These are phyloP conservation scores for Siniperca scherzeri DNA, from an alignment of 2,797 vertebrate genomes.

Conservation along the genomic window DNA sequence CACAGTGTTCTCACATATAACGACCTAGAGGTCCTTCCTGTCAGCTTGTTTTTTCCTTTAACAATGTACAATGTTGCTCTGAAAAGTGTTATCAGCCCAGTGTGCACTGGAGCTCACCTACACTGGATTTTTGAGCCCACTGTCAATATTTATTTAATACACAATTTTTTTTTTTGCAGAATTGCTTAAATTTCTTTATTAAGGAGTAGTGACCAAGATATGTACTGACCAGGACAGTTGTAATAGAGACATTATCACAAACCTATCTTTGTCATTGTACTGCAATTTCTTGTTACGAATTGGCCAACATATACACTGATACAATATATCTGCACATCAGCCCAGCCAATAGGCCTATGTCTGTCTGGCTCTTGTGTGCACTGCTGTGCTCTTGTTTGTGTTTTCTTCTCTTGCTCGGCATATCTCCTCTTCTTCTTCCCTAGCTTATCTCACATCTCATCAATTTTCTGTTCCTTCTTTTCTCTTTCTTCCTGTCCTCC, in stretches of 20 bases:
- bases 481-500: not conserved
- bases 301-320: not conserved
- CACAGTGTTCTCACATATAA: constrained; percentile 50
- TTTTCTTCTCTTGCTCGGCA: not conserved
- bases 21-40: constrained; percentile 14
- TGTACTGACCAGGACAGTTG: not conserved
- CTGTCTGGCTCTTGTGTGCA: too few relatives aligned
- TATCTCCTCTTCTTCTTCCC: not conserved
- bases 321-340: not conserved
- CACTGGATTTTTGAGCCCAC: not conserved
- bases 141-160: not conserved
- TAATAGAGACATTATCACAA: not conserved
- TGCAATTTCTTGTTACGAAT: not conserved
- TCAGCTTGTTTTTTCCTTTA: not conserved
- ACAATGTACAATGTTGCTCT: too few relatives aligned
- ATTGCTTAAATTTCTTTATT: not conserved
- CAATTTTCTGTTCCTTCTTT: not conserved
- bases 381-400: not conserved
- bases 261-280: not conserved
- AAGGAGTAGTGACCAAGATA: not conserved
- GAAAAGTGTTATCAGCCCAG: too few relatives aligned
- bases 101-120: not conserved
- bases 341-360: not conserved
- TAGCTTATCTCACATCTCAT: constrained; percentile 1
- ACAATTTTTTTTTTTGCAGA: not conserved